Base-by-base conservation (phyloP, 2,113 vertebrate genomes). In the Limnothrissa miodon region DNA sequence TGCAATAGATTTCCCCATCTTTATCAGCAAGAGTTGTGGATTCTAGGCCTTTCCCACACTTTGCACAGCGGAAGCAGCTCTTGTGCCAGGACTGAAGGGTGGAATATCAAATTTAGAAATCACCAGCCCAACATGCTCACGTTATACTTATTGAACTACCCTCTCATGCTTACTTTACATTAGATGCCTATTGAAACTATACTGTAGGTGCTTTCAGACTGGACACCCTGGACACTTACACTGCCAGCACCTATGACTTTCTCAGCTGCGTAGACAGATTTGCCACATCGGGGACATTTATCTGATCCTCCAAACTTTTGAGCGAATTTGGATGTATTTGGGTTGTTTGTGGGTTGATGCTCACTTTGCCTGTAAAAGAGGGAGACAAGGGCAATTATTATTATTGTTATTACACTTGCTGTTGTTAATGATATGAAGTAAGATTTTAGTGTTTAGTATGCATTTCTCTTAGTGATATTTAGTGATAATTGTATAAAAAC, bases 1-100 rank as follows among this genome's bases (percentile, higher is more conserved):
- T 99, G 95, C 98, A 99, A 88, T 95, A 99, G 88, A 99, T 97
- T 89, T 99, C 97, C 39, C 97, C 97, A 0, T 99, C 97, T 90
- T 96, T 98, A 90, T 98, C 98, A 0, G 96, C 95, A 89, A 97
- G 89, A 79, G 97, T 99, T 86, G 97, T 98, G 13, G 97, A 99
- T 93, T 99, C 97, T 5, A 99, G 93, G 81, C 97, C 94, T 87
- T 99, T 99, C 66, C 96, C 95, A 62, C 97, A 99, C 56, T 95
- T 95, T 83, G 96, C 95, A 81, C 97, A 99, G 33, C 97, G 96
- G 93, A 99, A 99, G 87, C 98, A 99, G 85, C 93, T 88, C 93
- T 96, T 99, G 87, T 99, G 98, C 98, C 98, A 99, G 23, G 97
- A 91, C 98, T 99, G 13, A 4, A 87, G 86, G 0, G 11, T 17